Percentiles rank a stretch among this genome's conserved stretches.
These are phyloP conservation scores for Eilema depressum DNA, from an alignment of 2,888 invertebrate genomes.

Conservation along the genomic window DNA sequence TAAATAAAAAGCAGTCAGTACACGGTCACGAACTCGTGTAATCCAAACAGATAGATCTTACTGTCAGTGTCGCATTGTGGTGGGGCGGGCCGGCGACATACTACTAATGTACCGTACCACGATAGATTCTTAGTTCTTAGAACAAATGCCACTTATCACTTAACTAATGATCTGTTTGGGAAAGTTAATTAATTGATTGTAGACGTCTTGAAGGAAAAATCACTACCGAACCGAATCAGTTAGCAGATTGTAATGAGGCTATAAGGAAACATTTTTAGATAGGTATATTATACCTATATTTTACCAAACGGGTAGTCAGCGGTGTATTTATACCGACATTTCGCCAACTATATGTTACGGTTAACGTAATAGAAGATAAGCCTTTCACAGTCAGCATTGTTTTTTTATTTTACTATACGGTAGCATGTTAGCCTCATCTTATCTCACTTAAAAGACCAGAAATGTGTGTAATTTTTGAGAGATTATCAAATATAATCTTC, in stretches of 20 bases:
- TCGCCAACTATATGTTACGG: not conserved
- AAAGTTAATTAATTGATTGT: slow-evolving; percentile 48
- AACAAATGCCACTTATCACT: slow-evolving; percentile 45
- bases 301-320: not conserved
- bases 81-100: slow-evolving; percentile 49
- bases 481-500: no score
- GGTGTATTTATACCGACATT: not conserved
- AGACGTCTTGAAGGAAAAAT: slow-evolving; percentile 24
- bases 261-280: not conserved
- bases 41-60: slow-evolving; percentile 77
- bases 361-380: not conserved
- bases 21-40: slow-evolving; percentile 71
- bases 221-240: slow-evolving; percentile 13
- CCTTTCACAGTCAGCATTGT: not conserved
- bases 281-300: not conserved
- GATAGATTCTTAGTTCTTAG: slow-evolving; percentile 31
- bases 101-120: slow-evolving; percentile 32
- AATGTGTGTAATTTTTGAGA: no score
- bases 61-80: slow-evolving; percentile 63
- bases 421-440: no score
- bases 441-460: no score
- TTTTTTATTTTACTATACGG: not conserved
- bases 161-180: slow-evolving; percentile 48
- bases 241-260: slow-evolving; percentile 1
- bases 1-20: slow-evolving; percentile 65